Base-by-base conservation (phyloP, 1,140 invertebrate genomes). In the Ips typographus region DNA sequence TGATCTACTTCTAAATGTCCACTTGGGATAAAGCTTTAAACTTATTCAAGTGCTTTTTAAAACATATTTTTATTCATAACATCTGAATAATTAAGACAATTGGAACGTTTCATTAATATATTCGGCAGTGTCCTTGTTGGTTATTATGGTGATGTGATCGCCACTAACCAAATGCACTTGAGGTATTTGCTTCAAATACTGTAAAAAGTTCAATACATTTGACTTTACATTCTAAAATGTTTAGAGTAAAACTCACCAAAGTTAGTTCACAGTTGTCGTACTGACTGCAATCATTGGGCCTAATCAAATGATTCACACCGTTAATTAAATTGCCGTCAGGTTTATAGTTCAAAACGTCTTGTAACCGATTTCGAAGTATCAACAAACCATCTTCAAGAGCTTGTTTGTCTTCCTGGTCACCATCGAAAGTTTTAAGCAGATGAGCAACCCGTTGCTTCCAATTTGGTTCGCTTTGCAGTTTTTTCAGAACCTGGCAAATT, bases 191-290 rank as follows among this genome's bases (percentile, higher is more conserved):
- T 75, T 73, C 47, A 71, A 75, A 42, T 74, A 75, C 78, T 79
- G 63, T 56, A 75, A 75, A 51, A 52, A 67, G 72, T 68, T 41
- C 36, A 57, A 43, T 38, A 65, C n/a, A 1, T 40, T 40, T 52
- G 38, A 55, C 2, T 65, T 55, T 55, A 49, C 7, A 44, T 6
- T 53, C 6, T 22, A 55, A 55, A 36, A 55, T 6, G 1, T 37
- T n/a, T 55, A 22, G 6, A 7, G 0, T 55, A 2, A 55, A 55
- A 70, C 65, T 76, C 74, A 79, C 76, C 71, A 71, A 69, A 39
- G 71, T 65, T 49, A 80, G 61, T 38, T 76, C 77, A 57, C 77
- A 80, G 57, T 74, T 73, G 62, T 80, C 77, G 51, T 77, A 78
- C 72, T 78, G 74, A 53, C 73, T 79, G 41, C 75, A 74, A 41